Conservation (phyloP, 2,797 vertebrate species). For the Anomalospiza imberbis region DNA sequence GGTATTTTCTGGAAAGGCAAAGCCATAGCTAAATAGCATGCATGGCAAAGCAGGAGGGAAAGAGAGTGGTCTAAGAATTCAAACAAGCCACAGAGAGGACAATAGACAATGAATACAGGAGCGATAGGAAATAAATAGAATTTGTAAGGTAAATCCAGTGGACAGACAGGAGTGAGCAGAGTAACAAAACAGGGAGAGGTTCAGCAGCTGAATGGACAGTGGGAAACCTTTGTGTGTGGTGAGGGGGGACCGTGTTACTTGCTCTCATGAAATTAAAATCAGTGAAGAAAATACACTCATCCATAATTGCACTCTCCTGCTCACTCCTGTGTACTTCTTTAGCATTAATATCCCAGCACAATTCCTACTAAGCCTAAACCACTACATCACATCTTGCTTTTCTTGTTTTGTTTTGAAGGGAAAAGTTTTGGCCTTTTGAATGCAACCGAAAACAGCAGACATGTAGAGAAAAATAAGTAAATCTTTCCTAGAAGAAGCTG, state of each 20-base stretch:
- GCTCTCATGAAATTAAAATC: constrained; percentile 36
- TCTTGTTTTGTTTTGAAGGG: background rate
- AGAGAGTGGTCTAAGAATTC: background rate
- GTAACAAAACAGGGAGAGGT: constrained; percentile 2
- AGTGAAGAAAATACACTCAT: background rate
- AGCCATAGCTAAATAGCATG: background rate
- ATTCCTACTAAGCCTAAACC: background rate
- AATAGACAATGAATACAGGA: background rate
- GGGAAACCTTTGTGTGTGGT: constrained; percentile 19
- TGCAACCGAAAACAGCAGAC: background rate
- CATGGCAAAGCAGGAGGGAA: constrained; percentile 36
- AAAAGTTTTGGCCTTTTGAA: background rate
- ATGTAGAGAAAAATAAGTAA: background rate
- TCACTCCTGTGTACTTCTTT: background rate
- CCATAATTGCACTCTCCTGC: background rate
- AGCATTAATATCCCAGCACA: background rate
- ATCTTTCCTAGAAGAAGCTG: background rate
- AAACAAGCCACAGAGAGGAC: background rate
- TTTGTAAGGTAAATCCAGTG: background rate
- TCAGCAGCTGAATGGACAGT: background rate
- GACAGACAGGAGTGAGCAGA: background rate
- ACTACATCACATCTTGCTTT: background rate
- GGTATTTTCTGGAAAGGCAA: constrained; percentile 39
- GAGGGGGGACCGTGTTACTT: background rate
- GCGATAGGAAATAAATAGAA: background rate